These are phyloP conservation scores for Cepaea nemoralis DNA, from an alignment of 1,140 invertebrate species.

Conservation along the genomic window DNA sequence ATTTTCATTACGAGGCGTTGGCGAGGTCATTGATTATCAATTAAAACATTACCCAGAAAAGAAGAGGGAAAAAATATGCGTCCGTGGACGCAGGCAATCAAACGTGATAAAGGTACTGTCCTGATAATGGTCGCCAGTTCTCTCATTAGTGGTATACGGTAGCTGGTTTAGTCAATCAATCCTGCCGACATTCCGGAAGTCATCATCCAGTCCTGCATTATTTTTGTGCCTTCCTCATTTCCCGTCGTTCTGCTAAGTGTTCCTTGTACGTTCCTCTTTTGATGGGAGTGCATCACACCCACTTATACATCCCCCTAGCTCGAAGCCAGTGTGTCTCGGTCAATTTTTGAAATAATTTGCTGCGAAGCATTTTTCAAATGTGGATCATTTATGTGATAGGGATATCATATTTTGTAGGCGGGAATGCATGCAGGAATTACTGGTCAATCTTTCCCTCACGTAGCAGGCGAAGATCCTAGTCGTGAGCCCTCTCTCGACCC, in stretches of 20 bases:
- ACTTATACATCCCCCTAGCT: too few relatives aligned
- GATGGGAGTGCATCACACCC: too few relatives aligned
- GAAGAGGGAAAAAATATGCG: slow-evolving; percentile 20
- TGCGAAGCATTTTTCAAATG: too few relatives aligned
- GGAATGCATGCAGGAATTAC: too few relatives aligned
- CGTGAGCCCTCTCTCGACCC: too few relatives aligned
- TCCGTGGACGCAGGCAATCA: slow-evolving; percentile 7
- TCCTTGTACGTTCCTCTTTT: neutral
- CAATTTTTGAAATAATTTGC: too few relatives aligned
- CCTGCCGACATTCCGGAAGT: neutral
- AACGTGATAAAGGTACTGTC: slow-evolving; percentile 26
- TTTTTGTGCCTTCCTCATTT: slow-evolving; percentile 5
- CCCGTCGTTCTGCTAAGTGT: neutral
- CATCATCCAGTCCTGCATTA: slow-evolving; percentile 1
- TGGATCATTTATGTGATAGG: too few relatives aligned
- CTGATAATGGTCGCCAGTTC: slow-evolving; percentile 14
- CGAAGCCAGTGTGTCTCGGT: too few relatives aligned
- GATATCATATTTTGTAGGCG: too few relatives aligned
- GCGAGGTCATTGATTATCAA: slow-evolving; percentile 30
- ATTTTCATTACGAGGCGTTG: slow-evolving; percentile 28
- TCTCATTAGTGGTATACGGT: neutral
- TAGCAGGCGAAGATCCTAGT: too few relatives aligned
- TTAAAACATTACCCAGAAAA: slow-evolving; percentile 36
- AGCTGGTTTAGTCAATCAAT: slow-evolving; percentile 16
- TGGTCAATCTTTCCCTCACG: too few relatives aligned